A percentile compares a stretch with the other conserved stretches of the same genome.
Evolutionary conservation across 2,888 invertebrate genomes (phyloP).

Genomic region (Nephrotoma appendiculata): DNA sequence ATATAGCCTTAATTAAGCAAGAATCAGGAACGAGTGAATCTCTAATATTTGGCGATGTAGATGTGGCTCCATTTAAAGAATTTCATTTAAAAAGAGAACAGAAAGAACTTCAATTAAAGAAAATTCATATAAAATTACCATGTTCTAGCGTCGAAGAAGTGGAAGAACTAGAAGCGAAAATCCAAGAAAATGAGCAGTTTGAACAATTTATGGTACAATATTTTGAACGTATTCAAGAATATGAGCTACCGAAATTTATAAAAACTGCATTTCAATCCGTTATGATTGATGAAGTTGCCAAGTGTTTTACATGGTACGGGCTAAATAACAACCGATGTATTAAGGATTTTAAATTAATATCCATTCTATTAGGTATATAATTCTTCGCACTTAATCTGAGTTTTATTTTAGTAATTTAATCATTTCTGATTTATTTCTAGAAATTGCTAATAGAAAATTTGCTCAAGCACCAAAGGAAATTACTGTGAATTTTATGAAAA

Average conservation of each 20-base stretch:
- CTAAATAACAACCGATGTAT: not conserved
- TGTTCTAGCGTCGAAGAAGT: not conserved
- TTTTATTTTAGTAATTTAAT: not conserved
- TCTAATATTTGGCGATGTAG: not conserved
- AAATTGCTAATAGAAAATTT: not conserved
- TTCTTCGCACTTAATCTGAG: too few species aligned
- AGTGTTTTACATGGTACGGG: not conserved
- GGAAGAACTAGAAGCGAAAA: not conserved
- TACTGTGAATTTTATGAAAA: not conserved
- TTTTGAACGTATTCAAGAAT: not conserved
- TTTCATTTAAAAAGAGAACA: not conserved
- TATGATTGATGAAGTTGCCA: not conserved
- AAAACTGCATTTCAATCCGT: not conserved
- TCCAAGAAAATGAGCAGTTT: not conserved
- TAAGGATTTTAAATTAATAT: not conserved
- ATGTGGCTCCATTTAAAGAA: not conserved
- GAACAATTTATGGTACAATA: not conserved
- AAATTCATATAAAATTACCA: not conserved
- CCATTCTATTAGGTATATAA: not conserved
- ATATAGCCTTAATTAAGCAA: not conserved
- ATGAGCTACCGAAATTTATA: not conserved
- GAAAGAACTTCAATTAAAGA: not conserved
- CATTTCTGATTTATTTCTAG: not conserved
- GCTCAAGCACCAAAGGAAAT: not conserved
- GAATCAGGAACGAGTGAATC: not conserved